Conservation (phyloP, 2,113 vertebrate species). For the Meriones unguiculatus region DNA sequence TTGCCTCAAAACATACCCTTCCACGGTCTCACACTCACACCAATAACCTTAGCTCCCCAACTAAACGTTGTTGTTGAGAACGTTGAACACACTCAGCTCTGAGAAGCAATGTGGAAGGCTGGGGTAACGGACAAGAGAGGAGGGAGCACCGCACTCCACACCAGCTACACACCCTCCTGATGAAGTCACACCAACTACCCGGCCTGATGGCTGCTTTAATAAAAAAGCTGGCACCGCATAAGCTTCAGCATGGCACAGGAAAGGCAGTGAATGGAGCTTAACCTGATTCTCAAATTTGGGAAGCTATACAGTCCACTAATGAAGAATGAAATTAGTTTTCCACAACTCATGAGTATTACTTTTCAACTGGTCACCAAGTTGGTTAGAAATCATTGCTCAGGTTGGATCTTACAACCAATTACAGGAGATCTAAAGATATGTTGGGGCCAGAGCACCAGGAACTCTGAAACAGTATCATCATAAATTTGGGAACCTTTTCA, state of each 20-base stretch:
- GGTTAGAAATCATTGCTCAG: background rate
- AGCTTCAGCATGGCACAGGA: background rate
- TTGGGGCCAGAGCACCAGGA: background rate
- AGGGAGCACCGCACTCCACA: background rate
- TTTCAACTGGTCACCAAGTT: background rate
- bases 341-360: background rate
- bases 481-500: background rate
- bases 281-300: background rate
- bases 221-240: background rate
- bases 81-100: background rate
- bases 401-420: background rate
- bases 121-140: background rate
- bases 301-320: background rate
- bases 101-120: background rate
- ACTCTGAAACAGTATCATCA: background rate
- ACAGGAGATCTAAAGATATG: background rate
- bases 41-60: background rate
- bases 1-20: background rate
- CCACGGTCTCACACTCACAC: background rate
- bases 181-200: background rate
- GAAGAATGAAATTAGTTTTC: background rate
- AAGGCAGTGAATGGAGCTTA: background rate
- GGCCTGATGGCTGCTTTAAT: background rate
- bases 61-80: background rate
- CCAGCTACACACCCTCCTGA: background rate